phyloP scores from a whole-genome alignment of 2,888 invertebrate genomes.

The Bugulina stolonifera region DNA sequence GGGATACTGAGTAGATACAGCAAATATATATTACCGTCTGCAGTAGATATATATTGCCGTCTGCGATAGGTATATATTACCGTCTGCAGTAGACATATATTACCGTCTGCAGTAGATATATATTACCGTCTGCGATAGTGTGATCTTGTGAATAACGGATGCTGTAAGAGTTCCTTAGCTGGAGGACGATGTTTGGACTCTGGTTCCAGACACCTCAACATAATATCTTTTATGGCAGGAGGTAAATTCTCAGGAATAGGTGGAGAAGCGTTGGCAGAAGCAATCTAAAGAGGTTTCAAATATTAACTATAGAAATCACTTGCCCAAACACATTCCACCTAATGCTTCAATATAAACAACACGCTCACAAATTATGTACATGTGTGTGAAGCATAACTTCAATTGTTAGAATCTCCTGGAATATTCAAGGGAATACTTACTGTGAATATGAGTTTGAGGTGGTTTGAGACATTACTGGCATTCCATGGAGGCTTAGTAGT shows the following conservation, averaged over 20 bases:
- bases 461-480: constrained; percentile 54
- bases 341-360: too few relatives aligned
- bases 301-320: too few relatives aligned
- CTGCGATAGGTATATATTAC: too few relatives aligned
- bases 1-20: too few relatives aligned
- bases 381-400: too few relatives aligned
- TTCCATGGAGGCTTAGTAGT: constrained; percentile 56
- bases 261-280: constrained; percentile 52
- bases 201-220: constrained; percentile 53
- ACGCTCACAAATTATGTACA: too few relatives aligned
- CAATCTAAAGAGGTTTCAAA: constrained; percentile 46
- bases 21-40: too few relatives aligned
- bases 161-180: constrained; percentile 50
- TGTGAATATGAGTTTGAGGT: constrained; percentile 55
- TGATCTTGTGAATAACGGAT: constrained; percentile 44
- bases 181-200: constrained; percentile 50
- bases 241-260: constrained; percentile 52
- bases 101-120: too few relatives aligned
- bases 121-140: background rate
- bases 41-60: too few relatives aligned
- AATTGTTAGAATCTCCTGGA: too few relatives aligned
- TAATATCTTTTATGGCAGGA: constrained; percentile 47
- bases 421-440: constrained; percentile 37
- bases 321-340: too few relatives aligned
- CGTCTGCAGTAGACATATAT: too few relatives aligned